Base-by-base conservation (phyloP, 2,888 invertebrate species). In the Sipha maydis region DNA sequence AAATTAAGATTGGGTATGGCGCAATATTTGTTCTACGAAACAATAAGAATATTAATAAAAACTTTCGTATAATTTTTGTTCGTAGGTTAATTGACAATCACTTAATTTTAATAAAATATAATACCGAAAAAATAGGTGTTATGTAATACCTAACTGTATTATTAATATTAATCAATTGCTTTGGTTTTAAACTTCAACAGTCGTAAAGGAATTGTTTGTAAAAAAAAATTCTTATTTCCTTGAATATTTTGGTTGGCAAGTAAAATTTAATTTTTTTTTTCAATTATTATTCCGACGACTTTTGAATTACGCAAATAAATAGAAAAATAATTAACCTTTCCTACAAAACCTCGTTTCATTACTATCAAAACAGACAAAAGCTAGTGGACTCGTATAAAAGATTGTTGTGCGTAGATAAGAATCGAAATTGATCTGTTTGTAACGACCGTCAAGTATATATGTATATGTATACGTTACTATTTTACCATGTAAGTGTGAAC, bases 221-320 rank as follows among this genome's bases (percentile, higher is more conserved):
- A n/a, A 31, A 54, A 17, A 77, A 80, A 80, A 11, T 71, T 71
- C 28, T 83, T 71, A 71, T 31, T 83, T 71, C 71, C 11, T 7
- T 14, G 21, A 71, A 82, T 11, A 71, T 31, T 19, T 83, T 25
- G 71, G 31, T 14, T 21, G 48, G 28, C 25, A 25, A 4, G 4
- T 9, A 5, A 9, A 9, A 5, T 5, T 5, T 34, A 34, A 14
- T 69, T 31, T 73, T 8, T 31, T 31, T 34, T n/a, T 25, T 25
- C 82, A 83, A 71, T 83, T 41, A 41, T 5, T 83, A 25, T 83
- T 14, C 69, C n/a, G 31, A 25, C 34, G 14, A 83, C 54, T 83
- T 73, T 34, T 83, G 83, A 41, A 41, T 41, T 7, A 83, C 25
- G 54, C 71, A 73, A 73, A 83, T 83, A 54, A 48, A 82, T 82